Conservation (phyloP, 2,797 vertebrate genomes). For the Novumbra hubbsi region DNA sequence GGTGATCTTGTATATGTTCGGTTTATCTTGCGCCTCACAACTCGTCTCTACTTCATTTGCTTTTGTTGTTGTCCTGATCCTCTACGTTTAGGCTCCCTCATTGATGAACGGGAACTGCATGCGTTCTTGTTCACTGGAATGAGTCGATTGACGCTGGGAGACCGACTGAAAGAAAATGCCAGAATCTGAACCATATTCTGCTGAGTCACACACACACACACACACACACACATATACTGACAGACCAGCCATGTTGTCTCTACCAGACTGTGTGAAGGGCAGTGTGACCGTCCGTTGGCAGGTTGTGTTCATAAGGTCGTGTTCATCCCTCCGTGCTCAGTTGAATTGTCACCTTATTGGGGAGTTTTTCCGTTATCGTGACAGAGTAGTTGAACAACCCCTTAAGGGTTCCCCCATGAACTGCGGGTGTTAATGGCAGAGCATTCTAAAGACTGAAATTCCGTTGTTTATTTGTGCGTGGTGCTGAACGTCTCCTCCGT, state of each 20-base stretch:
- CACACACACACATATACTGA: slow-evolving; percentile 7
- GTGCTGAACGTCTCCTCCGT: too few species aligned
- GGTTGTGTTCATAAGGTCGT: background rate
- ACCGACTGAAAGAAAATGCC: background rate
- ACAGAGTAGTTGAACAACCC: background rate
- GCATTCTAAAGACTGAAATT: too few species aligned
- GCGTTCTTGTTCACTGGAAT: background rate
- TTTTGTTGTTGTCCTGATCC: background rate
- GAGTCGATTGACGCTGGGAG: background rate
- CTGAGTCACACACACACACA: slow-evolving; percentile 8
- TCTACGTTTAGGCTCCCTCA: background rate
- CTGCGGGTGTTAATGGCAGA: too few species aligned
- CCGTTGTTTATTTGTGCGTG: too few species aligned
- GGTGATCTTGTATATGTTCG: too few species aligned
- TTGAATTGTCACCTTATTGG: background rate
- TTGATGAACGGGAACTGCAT: background rate
- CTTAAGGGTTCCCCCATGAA: too few species aligned
- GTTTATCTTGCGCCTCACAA: background rate
- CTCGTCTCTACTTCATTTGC: background rate
- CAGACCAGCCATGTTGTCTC: background rate
- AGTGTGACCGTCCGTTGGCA: background rate
- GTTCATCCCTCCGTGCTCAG: too few species aligned
- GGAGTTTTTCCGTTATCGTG: background rate
- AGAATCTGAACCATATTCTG: background rate
- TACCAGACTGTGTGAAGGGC: background rate